Evolutionary conservation across 2,797 vertebrate species (phyloP).

Genomic region (Zenarchopterus dispar): DNA sequence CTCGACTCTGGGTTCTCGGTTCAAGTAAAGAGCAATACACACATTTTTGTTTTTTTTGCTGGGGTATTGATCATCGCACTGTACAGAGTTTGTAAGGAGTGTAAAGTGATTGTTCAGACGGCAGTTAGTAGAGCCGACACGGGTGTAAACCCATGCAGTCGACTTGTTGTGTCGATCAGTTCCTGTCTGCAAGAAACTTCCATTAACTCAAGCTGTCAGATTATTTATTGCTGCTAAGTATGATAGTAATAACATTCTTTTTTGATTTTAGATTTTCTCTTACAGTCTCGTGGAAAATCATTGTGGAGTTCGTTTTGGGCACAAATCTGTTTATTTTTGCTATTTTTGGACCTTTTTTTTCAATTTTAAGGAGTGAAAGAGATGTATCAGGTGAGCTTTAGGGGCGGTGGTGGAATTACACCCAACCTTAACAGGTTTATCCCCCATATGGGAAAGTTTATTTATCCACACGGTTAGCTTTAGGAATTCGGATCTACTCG

Average conservation of each 20-base stretch:
- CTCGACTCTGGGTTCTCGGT: conserved; percentile 42
- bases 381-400: no score
- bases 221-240: conserved; percentile 53
- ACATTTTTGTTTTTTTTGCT: background rate
- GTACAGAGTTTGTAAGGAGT: conserved; percentile 84
- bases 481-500: background rate
- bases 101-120: conserved; percentile 62
- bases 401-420: background rate
- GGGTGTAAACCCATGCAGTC: conserved; percentile 5
- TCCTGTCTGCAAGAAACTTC: conserved; percentile 14
- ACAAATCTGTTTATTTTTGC: background rate
- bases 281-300: no score
- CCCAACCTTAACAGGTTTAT: background rate
- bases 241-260: conserved; percentile 9
- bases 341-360: no score
- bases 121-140: background rate
- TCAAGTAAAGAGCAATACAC: conserved; percentile 44
- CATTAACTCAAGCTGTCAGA: conserved; percentile 27
- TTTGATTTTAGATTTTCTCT: conserved; percentile 6
- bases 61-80: conserved; percentile 84
- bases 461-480: background rate
- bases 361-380: background rate
- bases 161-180: conserved; percentile 6
- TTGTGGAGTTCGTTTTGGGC: background rate
- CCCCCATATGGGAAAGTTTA: no score